phyloP scores from a whole-genome alignment of 2,797 vertebrate species.

The Macropus fuliginosus region DNA sequence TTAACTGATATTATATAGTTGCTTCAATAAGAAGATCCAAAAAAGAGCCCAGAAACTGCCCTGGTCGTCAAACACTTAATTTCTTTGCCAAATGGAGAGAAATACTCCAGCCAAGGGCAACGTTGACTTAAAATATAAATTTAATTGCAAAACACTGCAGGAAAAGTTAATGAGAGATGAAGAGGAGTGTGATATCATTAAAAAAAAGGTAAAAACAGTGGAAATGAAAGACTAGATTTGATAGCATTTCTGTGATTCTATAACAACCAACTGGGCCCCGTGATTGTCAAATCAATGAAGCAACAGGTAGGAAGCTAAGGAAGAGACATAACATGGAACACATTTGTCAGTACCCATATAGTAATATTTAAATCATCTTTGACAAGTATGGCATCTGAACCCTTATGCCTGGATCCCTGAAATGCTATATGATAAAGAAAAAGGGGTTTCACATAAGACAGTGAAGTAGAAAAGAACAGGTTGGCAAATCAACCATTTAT shows the following conservation, averaged over 20 bases:
- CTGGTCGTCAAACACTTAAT: neutral
- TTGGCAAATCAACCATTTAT: neutral
- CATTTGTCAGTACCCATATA: neutral
- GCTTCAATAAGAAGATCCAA: neutral
- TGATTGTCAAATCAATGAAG: neutral
- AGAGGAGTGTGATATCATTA: neutral
- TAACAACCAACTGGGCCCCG: neutral
- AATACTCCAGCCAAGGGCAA: neutral
- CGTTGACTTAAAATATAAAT: neutral
- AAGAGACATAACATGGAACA: neutral
- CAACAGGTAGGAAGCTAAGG: neutral
- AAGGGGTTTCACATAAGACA: neutral
- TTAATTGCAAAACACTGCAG: neutral
- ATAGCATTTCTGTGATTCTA: neutral
- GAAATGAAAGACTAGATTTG: neutral
- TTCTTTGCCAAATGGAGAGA: neutral
- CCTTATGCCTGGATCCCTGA: neutral
- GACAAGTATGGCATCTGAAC: neutral
- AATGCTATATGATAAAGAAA: neutral
- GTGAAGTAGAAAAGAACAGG: neutral
- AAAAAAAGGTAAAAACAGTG: neutral
- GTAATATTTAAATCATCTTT: neutral
- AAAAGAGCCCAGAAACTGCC: neutral
- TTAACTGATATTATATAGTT: neutral
- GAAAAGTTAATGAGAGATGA: neutral